A percentile compares a stretch with the other conserved stretches of the same genome.
These are phyloP conservation scores for Glaucidium brasilianum DNA, from an alignment of 2,113 vertebrate species.

Conservation along the genomic window DNA sequence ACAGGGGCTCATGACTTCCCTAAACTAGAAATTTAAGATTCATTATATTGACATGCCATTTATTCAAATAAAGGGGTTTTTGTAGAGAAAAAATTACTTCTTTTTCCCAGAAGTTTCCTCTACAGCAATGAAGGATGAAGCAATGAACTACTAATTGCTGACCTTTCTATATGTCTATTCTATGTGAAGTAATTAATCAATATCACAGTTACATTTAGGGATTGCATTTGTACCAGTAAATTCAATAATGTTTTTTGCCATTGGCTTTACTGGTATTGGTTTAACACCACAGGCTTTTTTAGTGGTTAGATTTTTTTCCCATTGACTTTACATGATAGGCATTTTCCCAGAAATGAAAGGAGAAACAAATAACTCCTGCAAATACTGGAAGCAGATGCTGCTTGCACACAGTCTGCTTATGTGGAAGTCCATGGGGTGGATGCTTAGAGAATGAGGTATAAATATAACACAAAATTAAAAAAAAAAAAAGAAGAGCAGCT, in stretches of 20 bases:
- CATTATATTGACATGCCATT: not conserved
- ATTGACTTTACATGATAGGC: not conserved
- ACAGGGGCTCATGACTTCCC: not conserved
- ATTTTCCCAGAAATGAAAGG: not conserved
- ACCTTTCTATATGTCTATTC: not conserved
- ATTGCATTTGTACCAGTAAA: not conserved
- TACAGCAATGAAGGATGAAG: not conserved
- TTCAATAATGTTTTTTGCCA: not conserved
- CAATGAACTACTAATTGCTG: not conserved
- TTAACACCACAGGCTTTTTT: not conserved
- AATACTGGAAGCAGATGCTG: not conserved
- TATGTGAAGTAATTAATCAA: not conserved
- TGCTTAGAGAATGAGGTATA: not conserved
- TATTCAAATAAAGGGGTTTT: not conserved
- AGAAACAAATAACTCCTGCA: not conserved
- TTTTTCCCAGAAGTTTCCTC: not conserved
- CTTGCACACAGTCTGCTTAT: not conserved
- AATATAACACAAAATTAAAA: not conserved
- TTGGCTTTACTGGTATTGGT: not conserved
- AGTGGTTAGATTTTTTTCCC: not conserved
- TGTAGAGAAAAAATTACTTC: not conserved
- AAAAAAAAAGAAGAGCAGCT: not conserved
- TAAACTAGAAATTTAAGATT: not conserved
- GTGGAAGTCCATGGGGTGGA: not conserved
- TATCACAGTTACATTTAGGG: not conserved